A percentile compares a stretch with the other conserved stretches of the same genome.
Conservation (phyloP, 64 coral and sea anemone genomes). For the Pocillopora verrucosa region DNA sequence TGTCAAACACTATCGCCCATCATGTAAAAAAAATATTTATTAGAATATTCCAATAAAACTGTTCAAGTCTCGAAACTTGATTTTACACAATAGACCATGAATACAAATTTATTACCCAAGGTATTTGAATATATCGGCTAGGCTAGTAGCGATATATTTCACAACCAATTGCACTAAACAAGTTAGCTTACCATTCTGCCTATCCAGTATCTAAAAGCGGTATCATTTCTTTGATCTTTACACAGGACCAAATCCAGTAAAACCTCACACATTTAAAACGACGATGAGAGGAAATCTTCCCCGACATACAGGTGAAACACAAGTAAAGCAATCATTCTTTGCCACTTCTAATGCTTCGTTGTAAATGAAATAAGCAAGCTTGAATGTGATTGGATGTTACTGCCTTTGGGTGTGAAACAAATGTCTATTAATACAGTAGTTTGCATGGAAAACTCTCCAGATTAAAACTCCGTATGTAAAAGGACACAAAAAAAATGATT, state of each 20-base stretch:
- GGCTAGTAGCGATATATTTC: too few relatives aligned
- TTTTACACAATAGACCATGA: neutral
- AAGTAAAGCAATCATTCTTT: slow-evolving; percentile 18
- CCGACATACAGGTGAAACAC: slow-evolving; percentile 28
- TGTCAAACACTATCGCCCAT: neutral
- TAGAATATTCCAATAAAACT: neutral
- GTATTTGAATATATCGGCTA: too few relatives aligned
- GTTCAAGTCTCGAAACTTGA: neutral
- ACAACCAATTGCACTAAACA: too few relatives aligned
- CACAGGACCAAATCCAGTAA: slow-evolving; percentile 45
- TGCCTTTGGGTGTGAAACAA: neutral
- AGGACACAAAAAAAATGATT: neutral
- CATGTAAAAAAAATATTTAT: neutral
- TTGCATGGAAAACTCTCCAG: neutral
- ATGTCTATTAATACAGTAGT: neutral
- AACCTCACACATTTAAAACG: slow-evolving; percentile 62
- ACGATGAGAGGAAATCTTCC: slow-evolving; percentile 15
- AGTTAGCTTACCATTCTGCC: slow-evolving; percentile 46
- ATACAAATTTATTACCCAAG: neutral
- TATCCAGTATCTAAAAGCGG: slow-evolving; percentile 68
- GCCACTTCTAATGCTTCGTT: neutral
- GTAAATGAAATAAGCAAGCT: slow-evolving; percentile 38
- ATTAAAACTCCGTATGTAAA: neutral
- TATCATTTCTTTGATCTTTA: slow-evolving; percentile 40
- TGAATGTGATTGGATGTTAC: neutral